Percentiles rank a stretch among this genome's conserved stretches.
Evolutionary conservation across 2,797 vertebrate species (phyloP).

Genomic region (Silurus lanzhouensis): DNA sequence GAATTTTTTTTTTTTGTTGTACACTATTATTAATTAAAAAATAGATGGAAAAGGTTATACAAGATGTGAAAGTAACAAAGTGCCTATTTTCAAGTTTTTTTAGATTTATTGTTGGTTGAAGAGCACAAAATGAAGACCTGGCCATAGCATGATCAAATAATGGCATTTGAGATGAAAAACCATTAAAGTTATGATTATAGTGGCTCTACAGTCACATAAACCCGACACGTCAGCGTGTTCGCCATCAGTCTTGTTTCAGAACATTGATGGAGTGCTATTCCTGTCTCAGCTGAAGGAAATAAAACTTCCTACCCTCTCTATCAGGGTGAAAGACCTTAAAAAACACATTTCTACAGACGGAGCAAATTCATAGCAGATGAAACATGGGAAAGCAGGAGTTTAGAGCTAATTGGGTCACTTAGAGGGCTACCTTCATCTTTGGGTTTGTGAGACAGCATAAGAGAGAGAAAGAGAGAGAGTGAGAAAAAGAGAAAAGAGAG

Average conservation of each 20-base stretch:
- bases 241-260: neutral
- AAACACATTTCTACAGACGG: conserved; percentile 8
- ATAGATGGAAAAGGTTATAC: neutral
- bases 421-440: conserved; percentile 23
- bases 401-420: conserved; percentile 31
- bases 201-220: neutral
- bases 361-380: conserved; percentile 35
- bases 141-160: neutral
- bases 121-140: neutral
- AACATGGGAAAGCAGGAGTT: conserved; percentile 25
- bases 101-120: neutral
- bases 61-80: neutral
- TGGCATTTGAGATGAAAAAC: neutral
- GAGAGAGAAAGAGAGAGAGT: neutral
- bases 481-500: neutral
- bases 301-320: neutral
- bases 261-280: conserved; percentile 11
- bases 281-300: conserved; percentile 2
- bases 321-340: conserved; percentile 18
- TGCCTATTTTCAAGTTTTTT: neutral
- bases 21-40: neutral
- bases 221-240: neutral
- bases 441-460: neutral
- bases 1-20: neutral
- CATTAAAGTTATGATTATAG: neutral